Conservation (phyloP, 2,888 invertebrate species). For the Calameuta filiformis region DNA sequence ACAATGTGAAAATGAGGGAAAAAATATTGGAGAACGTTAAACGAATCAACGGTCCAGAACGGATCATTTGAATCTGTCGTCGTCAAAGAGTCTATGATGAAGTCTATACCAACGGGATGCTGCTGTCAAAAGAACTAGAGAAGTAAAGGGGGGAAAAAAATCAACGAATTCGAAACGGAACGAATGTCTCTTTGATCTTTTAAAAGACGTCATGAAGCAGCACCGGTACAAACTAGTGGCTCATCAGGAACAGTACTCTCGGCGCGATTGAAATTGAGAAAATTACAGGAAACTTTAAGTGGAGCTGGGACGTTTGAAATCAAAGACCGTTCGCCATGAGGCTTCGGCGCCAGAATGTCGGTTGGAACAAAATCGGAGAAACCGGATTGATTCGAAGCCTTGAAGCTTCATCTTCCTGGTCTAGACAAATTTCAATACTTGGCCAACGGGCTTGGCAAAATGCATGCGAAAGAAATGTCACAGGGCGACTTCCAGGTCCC, state of each 20-base stretch:
- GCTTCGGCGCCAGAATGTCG: not conserved
- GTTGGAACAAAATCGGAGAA: not conserved
- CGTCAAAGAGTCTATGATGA: not conserved
- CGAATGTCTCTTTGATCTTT: not conserved
- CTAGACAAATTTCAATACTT: not conserved
- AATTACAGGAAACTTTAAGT: not conserved
- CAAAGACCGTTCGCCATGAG: not conserved
- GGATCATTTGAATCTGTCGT: not conserved
- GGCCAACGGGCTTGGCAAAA: not conserved
- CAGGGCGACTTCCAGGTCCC: not conserved
- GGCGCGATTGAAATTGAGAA: not conserved
- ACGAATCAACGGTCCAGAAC: not conserved
- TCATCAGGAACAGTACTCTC: not conserved
- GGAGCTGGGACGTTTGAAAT: not conserved
- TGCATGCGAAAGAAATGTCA: not conserved
- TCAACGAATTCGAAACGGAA: not conserved
- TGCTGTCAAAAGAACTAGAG: conserved; percentile 2
- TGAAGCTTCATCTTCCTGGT: not conserved
- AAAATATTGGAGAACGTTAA: not conserved
- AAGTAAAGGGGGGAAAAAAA: not conserved
- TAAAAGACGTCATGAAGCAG: not conserved
- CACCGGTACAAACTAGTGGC: not conserved
- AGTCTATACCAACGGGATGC: not conserved
- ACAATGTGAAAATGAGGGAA: not conserved
- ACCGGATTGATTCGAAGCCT: not conserved